These are phyloP conservation scores for Drosophila flavopinicola DNA, from an alignment of 2,888 invertebrate genomes.

Conservation along the genomic window DNA sequence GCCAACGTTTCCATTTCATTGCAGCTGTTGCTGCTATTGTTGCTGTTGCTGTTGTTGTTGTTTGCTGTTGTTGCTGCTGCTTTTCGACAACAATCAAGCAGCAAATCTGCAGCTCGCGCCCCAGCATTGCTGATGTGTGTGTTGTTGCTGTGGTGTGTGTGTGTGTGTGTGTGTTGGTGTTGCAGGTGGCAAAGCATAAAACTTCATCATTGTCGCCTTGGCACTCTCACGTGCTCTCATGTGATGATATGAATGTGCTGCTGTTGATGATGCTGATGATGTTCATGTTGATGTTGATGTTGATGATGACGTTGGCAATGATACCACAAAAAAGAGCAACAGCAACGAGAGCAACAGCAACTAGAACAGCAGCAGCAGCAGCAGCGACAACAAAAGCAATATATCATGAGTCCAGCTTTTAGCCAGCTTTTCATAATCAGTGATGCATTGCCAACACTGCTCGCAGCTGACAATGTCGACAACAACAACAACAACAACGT, in stretches of 20 bases:
- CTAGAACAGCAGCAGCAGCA: slow-evolving; percentile 31
- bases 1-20: slow-evolving; percentile 73
- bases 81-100: slow-evolving; percentile 49
- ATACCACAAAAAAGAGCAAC: slow-evolving; percentile 66
- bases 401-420: slow-evolving; percentile 79
- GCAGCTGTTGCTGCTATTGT: slow-evolving; percentile 43
- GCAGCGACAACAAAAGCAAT: slow-evolving; percentile 64
- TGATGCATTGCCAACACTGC: slow-evolving; percentile 80
- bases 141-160: slow-evolving; percentile 16
- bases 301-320: slow-evolving; percentile 65
- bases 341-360: slow-evolving; percentile 17
- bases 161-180: slow-evolving; percentile 30
- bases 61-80: slow-evolving; percentile 19
- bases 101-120: slow-evolving; percentile 25
- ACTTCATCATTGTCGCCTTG: slow-evolving; percentile 76
- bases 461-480: slow-evolving; percentile 66
- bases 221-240: slow-evolving; percentile 70
- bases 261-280: slow-evolving; percentile 17
- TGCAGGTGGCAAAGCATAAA: slow-evolving; percentile 79
- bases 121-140: slow-evolving; percentile 2
- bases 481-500: no score
- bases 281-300: slow-evolving; percentile 24
- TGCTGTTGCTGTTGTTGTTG: slow-evolving; percentile 28
- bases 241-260: slow-evolving; percentile 36
- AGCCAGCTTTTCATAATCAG: slow-evolving; percentile 80